A percentile compares a stretch with the other conserved stretches of the same genome.
These are phyloP conservation scores for Sebastes vulpes DNA, from an alignment of 2,797 vertebrate genomes.

Conservation along the genomic window DNA sequence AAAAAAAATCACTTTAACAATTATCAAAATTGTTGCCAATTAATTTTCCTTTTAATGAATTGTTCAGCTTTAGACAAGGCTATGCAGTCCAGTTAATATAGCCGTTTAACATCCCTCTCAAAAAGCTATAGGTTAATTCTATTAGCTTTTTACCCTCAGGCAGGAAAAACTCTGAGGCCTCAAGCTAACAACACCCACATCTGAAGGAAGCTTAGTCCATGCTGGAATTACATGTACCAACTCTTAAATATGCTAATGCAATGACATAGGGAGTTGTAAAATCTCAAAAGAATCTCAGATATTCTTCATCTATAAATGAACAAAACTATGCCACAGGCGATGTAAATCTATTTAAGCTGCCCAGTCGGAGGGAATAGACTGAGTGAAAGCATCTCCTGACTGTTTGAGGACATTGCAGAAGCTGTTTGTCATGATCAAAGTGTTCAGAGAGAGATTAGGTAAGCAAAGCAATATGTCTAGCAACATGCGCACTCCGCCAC, in stretches of 20 bases:
- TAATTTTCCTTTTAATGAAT: background rate
- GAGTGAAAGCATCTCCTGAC: constrained; percentile 16
- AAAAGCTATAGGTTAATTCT: background rate
- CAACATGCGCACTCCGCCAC: constrained; percentile 12
- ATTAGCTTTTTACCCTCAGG: background rate
- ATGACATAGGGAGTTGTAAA: constrained; percentile 13
- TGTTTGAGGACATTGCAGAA: constrained; percentile 21
- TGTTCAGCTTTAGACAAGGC: background rate
- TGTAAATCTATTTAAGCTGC: background rate
- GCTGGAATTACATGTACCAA: background rate
- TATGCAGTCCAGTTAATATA: background rate
- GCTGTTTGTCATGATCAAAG: constrained; percentile 64
- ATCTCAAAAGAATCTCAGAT: background rate
- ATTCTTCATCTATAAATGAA: constrained; percentile 16
- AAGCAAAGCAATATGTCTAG: constrained; percentile 59
- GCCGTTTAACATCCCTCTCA: background rate
- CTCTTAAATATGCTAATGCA: constrained; percentile 8
- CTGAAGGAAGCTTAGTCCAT: background rate
- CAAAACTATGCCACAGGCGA: background rate
- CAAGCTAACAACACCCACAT: background rate
- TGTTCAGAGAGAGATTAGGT: constrained; percentile 49
- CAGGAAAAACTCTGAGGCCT: background rate
- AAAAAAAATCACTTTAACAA: background rate
- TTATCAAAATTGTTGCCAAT: background rate
- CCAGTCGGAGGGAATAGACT: background rate